Conservation (phyloP, 1,140 invertebrate species). For the Babylonia areolata region DNA sequence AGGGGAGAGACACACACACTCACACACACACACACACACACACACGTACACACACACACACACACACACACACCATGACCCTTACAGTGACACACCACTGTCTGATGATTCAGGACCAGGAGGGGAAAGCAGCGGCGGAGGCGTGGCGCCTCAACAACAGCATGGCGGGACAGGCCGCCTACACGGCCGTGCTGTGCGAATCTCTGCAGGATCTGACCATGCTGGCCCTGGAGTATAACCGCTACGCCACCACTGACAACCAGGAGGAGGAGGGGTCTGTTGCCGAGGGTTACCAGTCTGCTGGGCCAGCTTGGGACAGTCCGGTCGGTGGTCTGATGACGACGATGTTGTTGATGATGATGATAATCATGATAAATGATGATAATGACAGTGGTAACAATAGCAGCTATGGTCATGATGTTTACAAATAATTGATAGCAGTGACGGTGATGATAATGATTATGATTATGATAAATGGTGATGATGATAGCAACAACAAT, state of each 20-base stretch:
- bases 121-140: conserved; percentile 51
- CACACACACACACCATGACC: no score
- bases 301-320: not conserved
- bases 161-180: conserved; percentile 64
- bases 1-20: not conserved
- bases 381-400: no score
- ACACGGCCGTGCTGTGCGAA: conserved; percentile 57
- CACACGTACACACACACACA: no score
- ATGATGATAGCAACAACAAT: no score
- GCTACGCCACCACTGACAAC: not conserved
- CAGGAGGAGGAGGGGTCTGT: not conserved
- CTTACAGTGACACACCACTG: no score
- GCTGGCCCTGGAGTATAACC: conserved; percentile 56
- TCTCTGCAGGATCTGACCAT: conserved; percentile 64
- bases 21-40: no score
- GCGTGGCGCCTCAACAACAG: conserved; percentile 69
- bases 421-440: no score
- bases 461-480: no score
- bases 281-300: not conserved
- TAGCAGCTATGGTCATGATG: no score
- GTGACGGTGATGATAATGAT: no score
- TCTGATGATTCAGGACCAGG: not conserved
- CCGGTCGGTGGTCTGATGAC: conserved; percentile 12
- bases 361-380: no score
- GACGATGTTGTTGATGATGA: no score